Evolutionary conservation across 2,113 vertebrate species (phyloP).

Genomic region (Chaenocephalus aceratus): DNA sequence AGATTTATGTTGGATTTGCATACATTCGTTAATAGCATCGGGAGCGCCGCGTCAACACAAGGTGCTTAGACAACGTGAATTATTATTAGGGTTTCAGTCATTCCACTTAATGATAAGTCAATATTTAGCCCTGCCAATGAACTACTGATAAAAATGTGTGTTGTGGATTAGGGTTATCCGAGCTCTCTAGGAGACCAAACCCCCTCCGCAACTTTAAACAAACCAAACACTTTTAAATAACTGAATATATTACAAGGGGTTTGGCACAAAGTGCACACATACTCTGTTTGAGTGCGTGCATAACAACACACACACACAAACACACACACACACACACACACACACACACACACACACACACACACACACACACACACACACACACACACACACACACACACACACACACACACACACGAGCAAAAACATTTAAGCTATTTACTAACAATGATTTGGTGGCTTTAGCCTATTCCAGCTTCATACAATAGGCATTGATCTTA

Average conservation of each 20-base stretch:
- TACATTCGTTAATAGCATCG: slow-evolving; percentile 80
- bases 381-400: not conserved
- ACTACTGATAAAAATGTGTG: slow-evolving; percentile 85
- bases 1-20: slow-evolving; percentile 84
- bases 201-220: slow-evolving; percentile 80
- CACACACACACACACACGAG: not conserved
- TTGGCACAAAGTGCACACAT: slow-evolving; percentile 55
- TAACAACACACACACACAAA: slow-evolving; percentile 1
- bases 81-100: slow-evolving; percentile 83
- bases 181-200: slow-evolving; percentile 80
- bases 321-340: not conserved
- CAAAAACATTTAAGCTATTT: not conserved
- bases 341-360: not conserved
- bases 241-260: slow-evolving; percentile 73
- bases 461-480: slow-evolving; percentile 4
- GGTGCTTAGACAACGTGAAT: slow-evolving; percentile 82
- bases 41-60: slow-evolving; percentile 78
- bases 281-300: slow-evolving; percentile 25
- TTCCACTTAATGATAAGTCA: slow-evolving; percentile 85
- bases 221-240: slow-evolving; percentile 82
- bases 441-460: not conserved
- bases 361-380: not conserved
- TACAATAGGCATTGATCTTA: no score
- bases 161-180: slow-evolving; percentile 82
- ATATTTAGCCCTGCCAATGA: slow-evolving; percentile 82